Conservation (phyloP, 2,888 invertebrate genomes). For the Venusia cambrica region DNA sequence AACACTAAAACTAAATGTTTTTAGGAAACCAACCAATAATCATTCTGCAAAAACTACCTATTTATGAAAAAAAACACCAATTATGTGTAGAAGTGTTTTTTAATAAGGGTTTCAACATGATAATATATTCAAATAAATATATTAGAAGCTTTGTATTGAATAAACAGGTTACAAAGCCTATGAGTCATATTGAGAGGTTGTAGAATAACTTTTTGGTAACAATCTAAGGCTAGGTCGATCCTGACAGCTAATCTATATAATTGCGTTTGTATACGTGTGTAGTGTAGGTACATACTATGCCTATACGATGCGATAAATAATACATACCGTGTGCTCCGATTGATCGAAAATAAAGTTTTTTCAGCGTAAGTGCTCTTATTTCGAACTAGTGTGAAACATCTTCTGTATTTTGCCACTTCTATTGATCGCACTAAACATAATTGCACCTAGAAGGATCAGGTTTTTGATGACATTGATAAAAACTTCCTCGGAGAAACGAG, state of each 20-base stretch:
- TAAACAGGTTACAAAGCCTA: conserved; percentile 21
- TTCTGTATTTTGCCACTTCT: conserved; percentile 59
- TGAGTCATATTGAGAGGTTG: conserved; percentile 20
- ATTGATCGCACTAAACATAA: conserved; percentile 29
- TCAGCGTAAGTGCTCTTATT: conserved; percentile 59
- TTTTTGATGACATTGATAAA: conserved; percentile 11
- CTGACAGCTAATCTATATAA: conserved; percentile 15
- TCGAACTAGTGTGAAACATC: conserved; percentile 58
- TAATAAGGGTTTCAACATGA: too few relatives aligned
- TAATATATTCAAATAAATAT: too few relatives aligned
- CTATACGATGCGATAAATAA: too few relatives aligned
- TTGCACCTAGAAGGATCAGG: conserved; percentile 4
- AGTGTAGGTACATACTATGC: too few relatives aligned
- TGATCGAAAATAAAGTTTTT: conserved; percentile 35
- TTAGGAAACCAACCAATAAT: too few relatives aligned
- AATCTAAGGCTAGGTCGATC: conserved; percentile 16
- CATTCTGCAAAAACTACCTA: too few relatives aligned
- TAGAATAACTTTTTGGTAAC: conserved; percentile 16
- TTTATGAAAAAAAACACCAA: too few relatives aligned
- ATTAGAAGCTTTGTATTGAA: conserved; percentile 12
- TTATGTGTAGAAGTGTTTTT: too few relatives aligned
- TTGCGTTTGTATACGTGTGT: conserved; percentile 17
- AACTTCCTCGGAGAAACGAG: conserved; percentile 13
- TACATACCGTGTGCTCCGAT: conserved; percentile 18
- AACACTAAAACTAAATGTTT: too few relatives aligned